Evolutionary conservation across 2,888 invertebrate genomes (phyloP).

Genomic region (Gryllus longicercus): DNA sequence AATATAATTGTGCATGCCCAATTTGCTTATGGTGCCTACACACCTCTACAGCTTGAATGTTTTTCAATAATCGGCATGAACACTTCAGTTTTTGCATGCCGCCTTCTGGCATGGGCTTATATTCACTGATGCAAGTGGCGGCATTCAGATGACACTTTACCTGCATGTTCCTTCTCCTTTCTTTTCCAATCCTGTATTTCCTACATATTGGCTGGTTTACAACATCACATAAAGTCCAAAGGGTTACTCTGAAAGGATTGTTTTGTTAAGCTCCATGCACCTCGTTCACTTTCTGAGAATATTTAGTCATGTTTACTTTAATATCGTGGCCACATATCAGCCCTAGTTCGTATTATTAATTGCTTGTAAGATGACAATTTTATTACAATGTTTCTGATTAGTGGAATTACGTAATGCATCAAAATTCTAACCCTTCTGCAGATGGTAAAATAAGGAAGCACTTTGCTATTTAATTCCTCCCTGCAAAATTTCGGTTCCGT

Average conservation of each 20-base stretch:
- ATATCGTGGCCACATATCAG: no score
- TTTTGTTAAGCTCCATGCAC: neutral
- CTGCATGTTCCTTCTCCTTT: neutral
- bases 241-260: neutral
- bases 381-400: no score
- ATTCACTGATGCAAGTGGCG: neutral
- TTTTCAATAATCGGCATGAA: slow-evolving; percentile 1
- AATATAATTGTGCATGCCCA: neutral
- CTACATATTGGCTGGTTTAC: neutral
- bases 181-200: neutral
- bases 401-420: no score
- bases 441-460: no score
- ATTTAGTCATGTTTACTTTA: neutral
- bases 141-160: slow-evolving; percentile 4
- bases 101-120: slow-evolving; percentile 17
- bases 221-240: neutral
- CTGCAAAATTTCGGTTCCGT: no score
- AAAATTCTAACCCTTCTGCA: no score
- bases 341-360: no score
- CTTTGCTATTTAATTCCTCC: no score
- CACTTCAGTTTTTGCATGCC: neutral
- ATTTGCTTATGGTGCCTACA: neutral
- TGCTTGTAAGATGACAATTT: no score
- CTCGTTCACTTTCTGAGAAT: neutral
- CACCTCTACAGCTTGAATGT: neutral